These are phyloP conservation scores for Anniella stebbinsi DNA, from an alignment of 2,797 vertebrate genomes.

Conservation along the genomic window DNA sequence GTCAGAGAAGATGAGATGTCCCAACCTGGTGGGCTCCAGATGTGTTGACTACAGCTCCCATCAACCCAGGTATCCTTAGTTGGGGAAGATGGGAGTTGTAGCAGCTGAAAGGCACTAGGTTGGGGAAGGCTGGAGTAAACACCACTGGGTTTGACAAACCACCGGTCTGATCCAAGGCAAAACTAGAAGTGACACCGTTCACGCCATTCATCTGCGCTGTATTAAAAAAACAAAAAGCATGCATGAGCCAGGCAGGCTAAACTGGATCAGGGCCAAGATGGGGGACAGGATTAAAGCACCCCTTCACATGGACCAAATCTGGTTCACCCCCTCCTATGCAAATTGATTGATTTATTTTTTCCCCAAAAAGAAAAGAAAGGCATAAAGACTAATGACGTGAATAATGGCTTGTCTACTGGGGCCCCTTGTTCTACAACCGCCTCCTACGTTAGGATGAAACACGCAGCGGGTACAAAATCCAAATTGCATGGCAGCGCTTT, in stretches of 20 bases:
- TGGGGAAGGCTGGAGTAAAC: neutral
- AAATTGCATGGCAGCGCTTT: too few species aligned
- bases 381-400: neutral
- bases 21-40: neutral
- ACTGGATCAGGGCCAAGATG: neutral
- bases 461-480: neutral
- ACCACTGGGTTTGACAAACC: neutral
- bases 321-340: neutral
- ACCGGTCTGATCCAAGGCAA: neutral
- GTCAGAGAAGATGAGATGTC: neutral
- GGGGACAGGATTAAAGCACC: too few species aligned
- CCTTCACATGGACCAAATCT: neutral
- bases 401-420: too few species aligned
- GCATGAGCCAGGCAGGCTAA: neutral
- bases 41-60: neutral
- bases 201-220: neutral
- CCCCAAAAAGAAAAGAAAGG: too few species aligned
- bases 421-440: neutral
- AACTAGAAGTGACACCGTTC: neutral
- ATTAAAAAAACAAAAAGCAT: too few species aligned
- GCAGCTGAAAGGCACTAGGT: neutral
- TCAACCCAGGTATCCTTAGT: neutral
- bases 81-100: neutral
- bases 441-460: neutral
- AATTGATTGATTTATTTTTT: too few species aligned